Evolutionary conservation across 2,113 vertebrate genomes (phyloP), one percentile per base, ranked within the genome.

Genomic region (Festucalex cinctus): DNA sequence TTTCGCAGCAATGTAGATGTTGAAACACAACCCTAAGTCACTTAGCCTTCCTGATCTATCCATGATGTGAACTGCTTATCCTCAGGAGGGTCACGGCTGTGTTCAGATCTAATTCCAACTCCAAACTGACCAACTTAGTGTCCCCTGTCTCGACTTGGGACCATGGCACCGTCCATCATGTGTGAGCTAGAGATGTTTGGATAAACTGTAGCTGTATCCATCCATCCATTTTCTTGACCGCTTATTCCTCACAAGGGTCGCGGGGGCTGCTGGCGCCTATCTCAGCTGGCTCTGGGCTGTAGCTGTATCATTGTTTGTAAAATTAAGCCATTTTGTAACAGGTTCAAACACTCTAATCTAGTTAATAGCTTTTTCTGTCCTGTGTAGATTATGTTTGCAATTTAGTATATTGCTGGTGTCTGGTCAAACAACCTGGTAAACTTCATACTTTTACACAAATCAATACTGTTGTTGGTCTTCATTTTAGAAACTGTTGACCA

Each of bases 361-460:
- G 49, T 66, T 3, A 69, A 67, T 75, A 39, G 73, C 14, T 17
- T 62, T 28, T 13, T 37, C 19, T 66, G 74, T 64, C 75, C 58
- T 79, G 67, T 81, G 70, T 84, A 49, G 79, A 83, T 70, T 14
- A 17, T 43, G 71, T 66, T 72, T 24, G 10, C 48, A 74, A 54
- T 68, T 66, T 19, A 28, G 70, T 62, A 63, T 66, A 56, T 82
- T 32, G 57, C 64, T 58, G 28, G 28, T 32, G 28, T 32, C 4
- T 32, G 28, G 28, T 32, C 2, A 32, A 32, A 32, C 2, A 32
- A 32, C 28, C 28, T 32, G 28, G 28, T 32, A 32, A 32, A 32
- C 28, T 32, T 32, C 28, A 32, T 32, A 32, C 28, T 32, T 32
- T 32, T 32, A 32, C 28, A 32, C 28, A 32, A 32, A 32, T 32